Evolutionary conservation across 2,113 vertebrate genomes (phyloP), one percentile per base, ranked within the genome.

Genomic region (Chionis minor): DNA sequence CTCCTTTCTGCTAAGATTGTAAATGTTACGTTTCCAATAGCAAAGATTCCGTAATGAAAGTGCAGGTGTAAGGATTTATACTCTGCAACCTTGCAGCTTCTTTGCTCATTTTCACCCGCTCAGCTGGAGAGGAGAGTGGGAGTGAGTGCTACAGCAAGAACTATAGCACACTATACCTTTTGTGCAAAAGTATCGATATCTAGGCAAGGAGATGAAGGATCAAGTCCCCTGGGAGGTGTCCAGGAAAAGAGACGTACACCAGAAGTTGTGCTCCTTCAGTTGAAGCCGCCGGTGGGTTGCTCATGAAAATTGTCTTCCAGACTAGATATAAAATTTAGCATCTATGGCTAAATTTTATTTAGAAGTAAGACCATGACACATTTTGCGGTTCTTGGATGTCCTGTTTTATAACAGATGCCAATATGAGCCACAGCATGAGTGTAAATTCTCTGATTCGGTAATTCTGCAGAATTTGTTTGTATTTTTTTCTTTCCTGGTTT

Each of bases 31-130:
- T 85, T 94, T 91, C 70, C 54, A 59, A 28, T 28, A 75, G 51
- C 40, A 49, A 74, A n/a, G 2, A 40, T 73, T 73, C 82, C 10
- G 14, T 85, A 67, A 73, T 27, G 42, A 7, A 91, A 77, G 70
- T 51, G 66, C 82, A 58, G 52, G 62, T 84, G 58, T 42, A 44
- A 72, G 74, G 83, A 26, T 88, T 96, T 85, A 9, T 83, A 58
- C 38, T 62, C 49, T 58, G 38, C 69, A 86, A 54, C 87, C 73
- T 89, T 75, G 87, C 56, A 92, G 85, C 77, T 88, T 72, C 44
- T 92, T 86, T 88, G 84, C 88, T 96, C 78, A 85, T 94, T 96
- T 95, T 95, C 94, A 92, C 92, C 92, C 92, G 70, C 81, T 91
- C 97, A 85, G 86, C 78, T 74, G 91, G 95, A 89, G 88, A 91